Evolutionary conservation across 2,797 vertebrate genomes (phyloP), one percentile per base, ranked within the genome.

Genomic region (Galaxias olidus): DNA sequence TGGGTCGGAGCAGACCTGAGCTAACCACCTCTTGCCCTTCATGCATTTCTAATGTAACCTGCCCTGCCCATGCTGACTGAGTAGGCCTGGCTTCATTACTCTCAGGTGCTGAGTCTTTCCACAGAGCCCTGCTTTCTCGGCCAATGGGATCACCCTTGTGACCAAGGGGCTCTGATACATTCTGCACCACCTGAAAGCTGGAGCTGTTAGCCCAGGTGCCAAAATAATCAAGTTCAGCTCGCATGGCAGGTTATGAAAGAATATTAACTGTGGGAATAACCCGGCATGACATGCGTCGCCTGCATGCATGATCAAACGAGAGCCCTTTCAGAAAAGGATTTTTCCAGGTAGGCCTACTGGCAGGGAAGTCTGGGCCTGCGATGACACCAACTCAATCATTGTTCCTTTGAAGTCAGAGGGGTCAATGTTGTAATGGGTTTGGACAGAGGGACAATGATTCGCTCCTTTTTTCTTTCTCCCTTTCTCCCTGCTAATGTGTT

Each of bases 221-320:
- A 93, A 92, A 92, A 92, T 91, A 92, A 92, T 93, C 91, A 93
- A 90, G 88, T 91, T 90, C 85, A 87, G 89, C 86, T 79, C 69
- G 80, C 87, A 88, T 92, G 91, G 92, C 87, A 80, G 90, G 89
- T 90, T 91, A 91, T 93, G 91, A 93, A 92, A 93, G 91, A 91
- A 91, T 92, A 93, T 92, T 90, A 92, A 93, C 91, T 92, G 87
- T 90, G 90, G 91, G 91, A 92, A 92, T 92, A 93, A 91, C 90
- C 90, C 84, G 76, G 86, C 86, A 88, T 93, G 92, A 93, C 91
- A 90, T 87, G 87, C 78, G 81, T 89, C 83, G 79, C 84, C 81
- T 72, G 81, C 79, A 75, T 87, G 84, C 84, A 84, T 84, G 88
- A 91, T 92, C 88, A 91, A 91, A 90, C 79, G 77, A 90, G 88